Evolutionary conservation across 2,888 invertebrate species (phyloP), one percentile per base, ranked within the genome.

Genomic region (Crocallis elinguaria): DNA sequence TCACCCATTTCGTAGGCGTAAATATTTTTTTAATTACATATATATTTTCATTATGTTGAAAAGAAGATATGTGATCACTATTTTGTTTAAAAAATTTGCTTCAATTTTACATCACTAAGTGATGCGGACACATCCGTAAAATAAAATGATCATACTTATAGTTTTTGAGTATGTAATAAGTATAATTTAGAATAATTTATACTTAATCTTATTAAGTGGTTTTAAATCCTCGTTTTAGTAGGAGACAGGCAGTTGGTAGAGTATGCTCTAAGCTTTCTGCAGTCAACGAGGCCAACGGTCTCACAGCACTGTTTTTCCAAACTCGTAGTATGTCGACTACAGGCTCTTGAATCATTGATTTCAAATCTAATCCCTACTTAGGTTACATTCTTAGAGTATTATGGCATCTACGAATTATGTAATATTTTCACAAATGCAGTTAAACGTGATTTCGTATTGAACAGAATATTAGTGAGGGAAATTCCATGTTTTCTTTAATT

Each of bases 181-280:
- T 71, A 73, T 79, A 77, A 74, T 82, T 77, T 80, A 77, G 74
- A 78, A 76, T 76, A 59, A 68, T 77, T 79, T 77, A 80, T 82
- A 83, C 85, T 88, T 86, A 87, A 84, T 84, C 81, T 75, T 62
- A 86, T 85, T 83, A 86, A 85, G 84, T 85, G 57, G 55, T 25
- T 48, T 50, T 48, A 49, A 58, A 44, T 51, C 14, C 54, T 64
- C 58, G 41, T 21, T 42, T 32, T 25, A 39, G 37, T 54, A 43
- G 16, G 50, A 58, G 52, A 55, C 42, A 35, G 21, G 45, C 35
- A 50, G 43, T 33, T 19, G 42, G 52, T 49, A 44, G 45, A 55
- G 54, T 13, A 11, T 37, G 32, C 27, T 39, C 23, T 39, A 11
- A 9, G 4, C 16, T 27, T 9, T 12, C 25, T 35, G 57, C 48